A percentile compares a stretch with the other conserved stretches of the same genome.
Conservation (phyloP, 2,888 invertebrate species). For the Hesperia comma region DNA sequence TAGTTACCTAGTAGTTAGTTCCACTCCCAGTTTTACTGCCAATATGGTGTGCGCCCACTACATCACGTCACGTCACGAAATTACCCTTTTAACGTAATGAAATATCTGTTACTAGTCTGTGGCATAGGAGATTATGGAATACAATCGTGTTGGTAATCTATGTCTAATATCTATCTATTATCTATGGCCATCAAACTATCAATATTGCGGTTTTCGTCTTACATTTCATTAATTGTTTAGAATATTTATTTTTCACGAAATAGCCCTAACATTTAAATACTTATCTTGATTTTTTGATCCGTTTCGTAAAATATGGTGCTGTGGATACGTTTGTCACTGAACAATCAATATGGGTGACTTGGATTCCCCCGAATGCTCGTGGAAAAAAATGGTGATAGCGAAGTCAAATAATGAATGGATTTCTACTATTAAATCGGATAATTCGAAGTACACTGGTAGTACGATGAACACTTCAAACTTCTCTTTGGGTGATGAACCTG, state of each 20-base stretch:
- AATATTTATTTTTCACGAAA: constrained; percentile 3
- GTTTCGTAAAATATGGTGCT: constrained; percentile 66
- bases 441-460: constrained; percentile 34
- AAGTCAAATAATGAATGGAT: constrained; percentile 73
- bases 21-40: too few relatives aligned
- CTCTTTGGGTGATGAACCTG: constrained; percentile 50
- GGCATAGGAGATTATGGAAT: too few relatives aligned
- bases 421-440: constrained; percentile 60
- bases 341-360: constrained; percentile 81
- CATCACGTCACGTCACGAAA: too few relatives aligned
- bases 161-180: too few relatives aligned
- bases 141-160: too few relatives aligned
- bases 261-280: neutral
- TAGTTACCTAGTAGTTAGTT: too few relatives aligned
- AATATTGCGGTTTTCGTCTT: neutral
- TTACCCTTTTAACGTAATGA: too few relatives aligned
- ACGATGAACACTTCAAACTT: constrained; percentile 51
- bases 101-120: too few relatives aligned
- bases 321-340: constrained; percentile 75
- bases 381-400: constrained; percentile 77
- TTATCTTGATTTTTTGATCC: constrained; percentile 3
- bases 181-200: constrained; percentile 4
- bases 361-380: constrained; percentile 66
- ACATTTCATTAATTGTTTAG: constrained; percentile 10
- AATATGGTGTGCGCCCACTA: too few relatives aligned